These are phyloP conservation scores for Sesia apiformis DNA, from an alignment of 2,888 invertebrate genomes.

Conservation along the genomic window DNA sequence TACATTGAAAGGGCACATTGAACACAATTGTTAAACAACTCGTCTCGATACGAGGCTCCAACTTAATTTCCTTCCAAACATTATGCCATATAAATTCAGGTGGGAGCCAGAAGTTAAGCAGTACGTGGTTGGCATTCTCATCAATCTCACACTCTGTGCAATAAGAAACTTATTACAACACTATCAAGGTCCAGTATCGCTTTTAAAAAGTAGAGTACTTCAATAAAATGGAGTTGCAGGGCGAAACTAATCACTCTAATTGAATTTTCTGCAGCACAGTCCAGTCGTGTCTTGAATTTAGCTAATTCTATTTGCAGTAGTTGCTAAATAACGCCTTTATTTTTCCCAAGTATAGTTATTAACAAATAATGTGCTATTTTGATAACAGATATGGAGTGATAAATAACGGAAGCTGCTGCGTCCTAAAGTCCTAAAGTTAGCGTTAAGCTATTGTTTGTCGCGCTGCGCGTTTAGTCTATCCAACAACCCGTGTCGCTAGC, in stretches of 20 bases:
- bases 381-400: too few relatives aligned
- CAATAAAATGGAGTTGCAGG: conserved; percentile 45
- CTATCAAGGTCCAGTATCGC: conserved; percentile 20
- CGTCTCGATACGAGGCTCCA: conserved; percentile 1
- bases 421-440: too few relatives aligned
- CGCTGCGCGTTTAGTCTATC: too few relatives aligned
- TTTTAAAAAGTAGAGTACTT: conserved; percentile 26
- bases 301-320: conserved; percentile 52
- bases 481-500: too few relatives aligned
- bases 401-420: too few relatives aligned
- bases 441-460: too few relatives aligned
- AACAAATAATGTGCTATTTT: too few relatives aligned
- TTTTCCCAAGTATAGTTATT: conserved; percentile 14
- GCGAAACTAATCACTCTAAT: conserved; percentile 62
- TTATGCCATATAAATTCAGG: conserved; percentile 32
- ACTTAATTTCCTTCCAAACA: conserved; percentile 27
- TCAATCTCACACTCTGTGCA: conserved; percentile 3
- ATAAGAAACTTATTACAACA: neutral
- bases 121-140: conserved; percentile 40
- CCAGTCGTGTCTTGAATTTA: conserved; percentile 52
- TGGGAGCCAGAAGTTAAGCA: conserved; percentile 30
- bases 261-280: conserved; percentile 54
- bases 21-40: neutral
- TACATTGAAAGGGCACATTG: too few relatives aligned
- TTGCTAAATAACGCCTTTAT: conserved; percentile 45